Base-by-base conservation (phyloP, 2,888 invertebrate species). In the Onchidella celtica region DNA sequence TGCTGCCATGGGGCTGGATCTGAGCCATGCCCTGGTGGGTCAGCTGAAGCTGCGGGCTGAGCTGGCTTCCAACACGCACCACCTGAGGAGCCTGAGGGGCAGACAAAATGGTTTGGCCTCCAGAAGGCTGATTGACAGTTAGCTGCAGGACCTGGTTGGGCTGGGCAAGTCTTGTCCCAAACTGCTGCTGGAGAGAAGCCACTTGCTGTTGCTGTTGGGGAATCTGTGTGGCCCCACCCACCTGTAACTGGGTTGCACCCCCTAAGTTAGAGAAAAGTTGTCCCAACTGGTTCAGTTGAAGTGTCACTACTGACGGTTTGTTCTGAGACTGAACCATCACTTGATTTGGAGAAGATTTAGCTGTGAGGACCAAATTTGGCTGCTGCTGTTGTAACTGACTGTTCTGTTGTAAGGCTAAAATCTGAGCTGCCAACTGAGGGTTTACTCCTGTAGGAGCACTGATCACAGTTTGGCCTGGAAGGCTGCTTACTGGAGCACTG, bases 351-450 rank as follows among this genome's bases (percentile, higher is more conserved):
- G 29, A 1, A 59, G 73, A 72, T 38, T 80, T 69, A n/a, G 80
- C 66, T 38, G 70, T 34, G 2, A 76, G 27, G 32, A 65, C 65
- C 36, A 73, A 55, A 63, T 74, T 68, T 36, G 72, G 24, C 34
- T 69, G 79, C 63, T 55, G 38, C n/a, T 34, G 38, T 40, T 76
- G 40, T 40, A 34, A 55, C 24, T 55, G 40, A 4, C 47, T 80
- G 68, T 59, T 59, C 24, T 80, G 80, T 27, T 80, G 81, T 34
- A 81, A 27, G 11, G 81, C 36, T 27, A 81, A 55, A 6, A 81
- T 70, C 69, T 81, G 81, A 29, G 81, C 76, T 38, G 80, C 68
- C 17, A 81, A 6, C 59, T 81, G 81, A 24, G 76, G 76, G 21
- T 14, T 61, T 9, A 81, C 61, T 1, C 47, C 32, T 55, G 79